These are phyloP conservation scores for Tinamus guttatus DNA, from an alignment of 2,113 vertebrate genomes.

Conservation along the genomic window DNA sequence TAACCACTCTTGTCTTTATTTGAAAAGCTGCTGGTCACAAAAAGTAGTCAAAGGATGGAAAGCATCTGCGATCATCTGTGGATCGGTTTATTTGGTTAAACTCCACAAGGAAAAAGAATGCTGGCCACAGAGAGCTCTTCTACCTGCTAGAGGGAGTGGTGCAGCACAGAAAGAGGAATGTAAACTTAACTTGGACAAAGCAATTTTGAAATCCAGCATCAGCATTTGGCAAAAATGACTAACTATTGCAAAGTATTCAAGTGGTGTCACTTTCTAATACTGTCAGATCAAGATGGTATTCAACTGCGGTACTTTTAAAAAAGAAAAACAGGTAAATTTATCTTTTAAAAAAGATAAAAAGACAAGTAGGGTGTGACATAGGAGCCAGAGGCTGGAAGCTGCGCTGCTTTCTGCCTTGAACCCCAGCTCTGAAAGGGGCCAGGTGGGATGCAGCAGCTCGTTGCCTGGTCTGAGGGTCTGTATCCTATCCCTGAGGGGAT, in stretches of 20 bases:
- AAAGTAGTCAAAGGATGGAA: neutral
- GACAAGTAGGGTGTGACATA: fast-evolving
- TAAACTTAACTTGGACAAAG: neutral
- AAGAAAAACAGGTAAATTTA: fast-evolving
- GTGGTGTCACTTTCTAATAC: neutral
- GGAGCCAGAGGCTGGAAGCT: neutral
- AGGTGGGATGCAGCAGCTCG: fast-evolving
- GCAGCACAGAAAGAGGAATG: neutral
- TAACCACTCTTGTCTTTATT: neutral
- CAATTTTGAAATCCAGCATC: neutral
- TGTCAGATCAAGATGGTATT: neutral
- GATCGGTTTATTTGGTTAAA: neutral
- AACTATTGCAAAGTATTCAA: neutral
- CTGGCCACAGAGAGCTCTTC: neutral
- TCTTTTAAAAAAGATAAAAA: neutral
- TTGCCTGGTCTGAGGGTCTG: neutral
- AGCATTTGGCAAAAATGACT: neutral
- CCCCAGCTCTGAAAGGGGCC: neutral
- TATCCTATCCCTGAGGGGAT: neutral
- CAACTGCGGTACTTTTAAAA: neutral
- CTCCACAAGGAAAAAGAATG: neutral
- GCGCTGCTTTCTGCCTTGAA: neutral
- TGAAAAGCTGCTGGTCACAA: neutral
- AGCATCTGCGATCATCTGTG: neutral
- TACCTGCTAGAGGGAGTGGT: neutral